Evolutionary conservation across 1,140 invertebrate genomes (phyloP).

Genomic region (Grapholita molesta): DNA sequence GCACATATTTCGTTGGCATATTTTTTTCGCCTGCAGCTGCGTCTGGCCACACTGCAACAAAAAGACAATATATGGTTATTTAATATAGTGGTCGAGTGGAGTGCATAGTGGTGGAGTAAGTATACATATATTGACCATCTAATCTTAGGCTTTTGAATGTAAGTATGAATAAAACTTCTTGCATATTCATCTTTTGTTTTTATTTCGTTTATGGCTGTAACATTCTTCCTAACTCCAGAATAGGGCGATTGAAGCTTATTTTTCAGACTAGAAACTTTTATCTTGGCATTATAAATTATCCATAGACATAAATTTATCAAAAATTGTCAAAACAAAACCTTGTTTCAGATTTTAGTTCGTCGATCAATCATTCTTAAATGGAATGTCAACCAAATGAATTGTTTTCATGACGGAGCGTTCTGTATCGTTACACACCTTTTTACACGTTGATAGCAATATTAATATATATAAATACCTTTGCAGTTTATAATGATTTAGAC

Average conservation of each 20-base stretch:
- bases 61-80: constrained; percentile 25
- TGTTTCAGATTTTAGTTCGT: background rate
- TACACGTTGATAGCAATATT: too few relatives aligned
- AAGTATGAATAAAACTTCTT: too few relatives aligned
- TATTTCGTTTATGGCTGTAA: too few relatives aligned
- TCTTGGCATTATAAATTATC: background rate
- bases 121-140: background rate
- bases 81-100: background rate
- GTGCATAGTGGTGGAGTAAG: background rate
- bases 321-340: background rate
- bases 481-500: too few relatives aligned
- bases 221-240: too few relatives aligned
- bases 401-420: constrained; percentile 7
- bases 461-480: too few relatives aligned
- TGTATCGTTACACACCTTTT: background rate
- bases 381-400: constrained; percentile 9
- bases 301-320: background rate
- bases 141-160: too few relatives aligned
- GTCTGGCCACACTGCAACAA: constrained; percentile 49
- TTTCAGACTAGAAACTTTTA: too few relatives aligned
- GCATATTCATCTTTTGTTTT: too few relatives aligned
- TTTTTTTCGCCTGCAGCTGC: constrained; percentile 34
- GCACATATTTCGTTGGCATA: constrained; percentile 59
- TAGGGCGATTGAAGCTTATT: too few relatives aligned
- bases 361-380: background rate